Conservation (phyloP, 2,888 invertebrate species). For the Melanophora roralis region DNA sequence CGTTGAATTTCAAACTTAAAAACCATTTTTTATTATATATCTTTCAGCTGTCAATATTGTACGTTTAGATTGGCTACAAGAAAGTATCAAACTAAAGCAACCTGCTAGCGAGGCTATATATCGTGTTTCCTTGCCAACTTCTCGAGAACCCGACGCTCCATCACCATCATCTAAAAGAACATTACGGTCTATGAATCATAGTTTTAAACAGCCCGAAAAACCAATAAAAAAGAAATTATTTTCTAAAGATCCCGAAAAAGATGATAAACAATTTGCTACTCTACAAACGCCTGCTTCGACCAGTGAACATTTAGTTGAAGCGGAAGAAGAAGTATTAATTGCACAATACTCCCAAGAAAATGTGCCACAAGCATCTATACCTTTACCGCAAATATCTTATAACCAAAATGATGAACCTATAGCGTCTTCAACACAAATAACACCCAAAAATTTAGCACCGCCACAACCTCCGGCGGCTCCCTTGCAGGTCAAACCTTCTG, state of each 20-base stretch:
- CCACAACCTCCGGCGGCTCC: constrained; percentile 29
- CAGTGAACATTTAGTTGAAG: constrained; percentile 46
- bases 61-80: constrained; percentile 85
- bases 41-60: constrained; percentile 78
- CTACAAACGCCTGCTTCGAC: constrained; percentile 17
- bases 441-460: constrained; percentile 19
- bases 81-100: constrained; percentile 82
- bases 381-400: constrained; percentile 71
- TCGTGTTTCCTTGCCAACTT: constrained; percentile 70
- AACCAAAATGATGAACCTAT: constrained; percentile 38
- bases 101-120: constrained; percentile 78
- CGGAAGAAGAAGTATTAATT: constrained; percentile 69
- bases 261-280: constrained; percentile 15
- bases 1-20: too few relatives aligned
- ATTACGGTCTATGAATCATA: constrained; percentile 75
- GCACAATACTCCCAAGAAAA: constrained; percentile 74
- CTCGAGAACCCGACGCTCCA: constrained; percentile 76
- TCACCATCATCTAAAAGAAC: constrained; percentile 81
- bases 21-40: too few relatives aligned
- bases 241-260: constrained; percentile 32
- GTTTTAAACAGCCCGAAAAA: constrained; percentile 74
- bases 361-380: constrained; percentile 65
- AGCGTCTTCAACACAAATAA: constrained; percentile 67
- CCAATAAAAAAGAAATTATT: constrained; percentile 72
- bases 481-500: constrained; percentile 57